These are phyloP conservation scores for Channa striata DNA, from an alignment of 2,797 vertebrate species.

Conservation along the genomic window DNA sequence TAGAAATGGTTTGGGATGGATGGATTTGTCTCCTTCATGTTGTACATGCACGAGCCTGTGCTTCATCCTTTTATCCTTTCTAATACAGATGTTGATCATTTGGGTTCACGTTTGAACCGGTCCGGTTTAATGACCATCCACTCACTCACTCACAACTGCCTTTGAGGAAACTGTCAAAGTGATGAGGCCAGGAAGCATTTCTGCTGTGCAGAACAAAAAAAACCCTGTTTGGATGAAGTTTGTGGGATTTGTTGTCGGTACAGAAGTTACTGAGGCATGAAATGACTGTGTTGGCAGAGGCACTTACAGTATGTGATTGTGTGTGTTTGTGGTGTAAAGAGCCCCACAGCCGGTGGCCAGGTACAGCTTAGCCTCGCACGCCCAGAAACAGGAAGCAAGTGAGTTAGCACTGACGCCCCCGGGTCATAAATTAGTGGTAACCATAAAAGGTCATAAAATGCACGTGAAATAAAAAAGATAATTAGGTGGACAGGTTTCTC, in stretches of 20 bases:
- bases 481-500: slow-evolving; percentile 37
- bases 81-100: too few species aligned
- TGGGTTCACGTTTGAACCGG: too few species aligned
- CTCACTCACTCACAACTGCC: too few species aligned
- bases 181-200: too few species aligned
- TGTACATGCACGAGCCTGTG: too few species aligned
- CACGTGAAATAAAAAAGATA: slow-evolving; percentile 1
- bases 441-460: slow-evolving; percentile 27
- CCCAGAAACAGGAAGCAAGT: slow-evolving; percentile 1
- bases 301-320: not conserved
- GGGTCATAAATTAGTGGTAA: slow-evolving; percentile 31
- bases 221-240: slow-evolving; percentile 4
- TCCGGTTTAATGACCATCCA: too few species aligned
- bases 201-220: not conserved
- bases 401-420: not conserved
- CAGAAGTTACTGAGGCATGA: slow-evolving; percentile 11
- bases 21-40: too few species aligned
- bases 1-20: too few species aligned
- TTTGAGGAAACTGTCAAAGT: too few species aligned
- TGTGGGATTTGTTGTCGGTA: slow-evolving; percentile 2
- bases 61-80: too few species aligned
- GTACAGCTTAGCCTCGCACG: too few species aligned
- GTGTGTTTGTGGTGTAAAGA: not conserved
- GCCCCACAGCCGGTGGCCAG: not conserved
- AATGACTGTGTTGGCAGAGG: slow-evolving; percentile 17